phyloP scores from a whole-genome alignment of 2,797 vertebrate species.

The Alfaro cultratus region DNA sequence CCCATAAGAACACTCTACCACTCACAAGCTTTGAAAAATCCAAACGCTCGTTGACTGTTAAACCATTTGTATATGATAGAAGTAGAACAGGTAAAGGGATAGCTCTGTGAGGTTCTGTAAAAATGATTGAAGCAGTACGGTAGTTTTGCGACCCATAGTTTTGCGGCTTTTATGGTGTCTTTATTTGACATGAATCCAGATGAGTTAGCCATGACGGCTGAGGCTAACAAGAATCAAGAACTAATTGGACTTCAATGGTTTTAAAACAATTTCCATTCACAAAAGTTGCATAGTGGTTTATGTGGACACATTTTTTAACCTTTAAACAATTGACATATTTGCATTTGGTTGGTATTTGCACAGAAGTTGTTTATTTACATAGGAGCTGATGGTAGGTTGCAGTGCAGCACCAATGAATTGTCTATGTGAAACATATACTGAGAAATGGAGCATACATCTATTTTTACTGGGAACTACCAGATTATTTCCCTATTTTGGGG shows the following conservation, averaged over 20 bases:
- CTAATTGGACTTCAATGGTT: neutral
- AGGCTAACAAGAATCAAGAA: neutral
- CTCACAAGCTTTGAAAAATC: conserved; percentile 43
- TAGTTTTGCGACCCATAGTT: neutral
- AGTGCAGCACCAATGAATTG: neutral
- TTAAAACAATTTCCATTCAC: neutral
- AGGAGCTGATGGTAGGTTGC: neutral
- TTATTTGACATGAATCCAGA: neutral
- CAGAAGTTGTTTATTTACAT: neutral
- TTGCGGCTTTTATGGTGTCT: neutral
- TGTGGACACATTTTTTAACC: neutral
- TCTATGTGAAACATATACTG: neutral
- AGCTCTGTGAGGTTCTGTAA: neutral
- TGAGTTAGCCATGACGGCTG: neutral
- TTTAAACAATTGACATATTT: neutral
- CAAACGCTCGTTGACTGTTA: conserved; percentile 51
- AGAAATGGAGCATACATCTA: neutral
- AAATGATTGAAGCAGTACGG: neutral
- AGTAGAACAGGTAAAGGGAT: conserved; percentile 12
- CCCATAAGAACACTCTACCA: conserved; percentile 32
- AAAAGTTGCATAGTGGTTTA: neutral
- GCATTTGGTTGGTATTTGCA: neutral
- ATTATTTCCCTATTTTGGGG: neutral
- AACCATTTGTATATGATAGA: conserved; percentile 51
- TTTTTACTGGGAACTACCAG: neutral